Percentiles rank a stretch among this genome's conserved stretches.
Evolutionary conservation across 2,797 vertebrate species (phyloP).

Genomic region (Ceryle rudis): DNA sequence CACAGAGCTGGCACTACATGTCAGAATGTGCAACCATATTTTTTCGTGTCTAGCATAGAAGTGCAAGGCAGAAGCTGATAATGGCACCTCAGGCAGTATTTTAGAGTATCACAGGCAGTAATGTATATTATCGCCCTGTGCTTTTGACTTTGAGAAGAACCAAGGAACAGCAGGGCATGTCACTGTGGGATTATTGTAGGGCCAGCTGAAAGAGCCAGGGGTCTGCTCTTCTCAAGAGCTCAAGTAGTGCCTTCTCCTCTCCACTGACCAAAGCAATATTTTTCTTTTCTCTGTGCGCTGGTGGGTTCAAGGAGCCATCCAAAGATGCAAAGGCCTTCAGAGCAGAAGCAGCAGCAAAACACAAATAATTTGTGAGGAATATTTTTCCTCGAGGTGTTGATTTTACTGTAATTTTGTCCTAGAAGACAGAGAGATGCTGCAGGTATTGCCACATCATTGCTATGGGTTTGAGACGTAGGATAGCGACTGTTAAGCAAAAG

Average conservation of each 20-base stretch:
- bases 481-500: neutral
- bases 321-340: neutral
- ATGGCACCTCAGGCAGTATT: neutral
- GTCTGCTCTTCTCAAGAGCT: neutral
- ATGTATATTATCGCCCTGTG: neutral
- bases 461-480: accelerated
- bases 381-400: neutral
- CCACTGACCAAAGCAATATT: neutral
- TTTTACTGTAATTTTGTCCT: neutral
- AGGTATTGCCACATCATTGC: neutral
- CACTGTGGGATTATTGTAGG: neutral
- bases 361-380: neutral
- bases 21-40: neutral
- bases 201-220: neutral
- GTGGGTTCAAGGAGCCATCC: neutral
- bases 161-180: neutral
- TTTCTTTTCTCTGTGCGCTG: neutral
- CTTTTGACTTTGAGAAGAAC: neutral
- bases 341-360: neutral
- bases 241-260: neutral
- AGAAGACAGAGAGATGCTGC: neutral
- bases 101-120: neutral
- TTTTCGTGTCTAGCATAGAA: neutral
- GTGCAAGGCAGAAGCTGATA: neutral
- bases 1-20: neutral